Percentiles rank a stretch among this genome's conserved stretches.
Conservation (phyloP, 1,140 invertebrate genomes). For the Scaptomyza graminum region DNA sequence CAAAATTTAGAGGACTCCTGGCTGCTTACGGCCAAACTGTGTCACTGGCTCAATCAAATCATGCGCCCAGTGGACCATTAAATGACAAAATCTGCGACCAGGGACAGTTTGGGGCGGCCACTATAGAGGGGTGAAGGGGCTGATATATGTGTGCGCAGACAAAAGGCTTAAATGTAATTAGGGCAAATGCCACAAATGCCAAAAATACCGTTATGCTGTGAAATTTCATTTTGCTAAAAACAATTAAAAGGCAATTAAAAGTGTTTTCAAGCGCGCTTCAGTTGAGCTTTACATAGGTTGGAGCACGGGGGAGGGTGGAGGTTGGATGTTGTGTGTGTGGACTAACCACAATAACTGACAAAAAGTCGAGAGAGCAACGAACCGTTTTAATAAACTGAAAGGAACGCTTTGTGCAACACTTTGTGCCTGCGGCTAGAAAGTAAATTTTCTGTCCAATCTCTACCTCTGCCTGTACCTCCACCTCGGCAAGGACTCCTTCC, state of each 20-base stretch:
- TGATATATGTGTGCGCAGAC: slow-evolving; percentile 2
- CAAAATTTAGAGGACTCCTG: slow-evolving; percentile 12
- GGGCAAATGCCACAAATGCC: slow-evolving; percentile 29
- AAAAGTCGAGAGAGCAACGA: slow-evolving; percentile 22
- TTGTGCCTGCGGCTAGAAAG: slow-evolving; percentile 62
- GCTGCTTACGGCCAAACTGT: slow-evolving; percentile 48
- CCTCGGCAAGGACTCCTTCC: too few species aligned
- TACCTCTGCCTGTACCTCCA: neutral
- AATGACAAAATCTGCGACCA: slow-evolving; percentile 70
- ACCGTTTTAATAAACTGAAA: slow-evolving; percentile 64
- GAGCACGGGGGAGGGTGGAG: slow-evolving; percentile 25
- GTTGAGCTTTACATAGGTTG: slow-evolving; percentile 7
- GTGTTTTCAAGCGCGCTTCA: slow-evolving; percentile 55
- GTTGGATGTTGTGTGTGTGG: neutral
- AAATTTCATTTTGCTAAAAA: slow-evolving; percentile 68
- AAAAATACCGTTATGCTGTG: slow-evolving; percentile 42
- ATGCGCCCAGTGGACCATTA: slow-evolving; percentile 79
- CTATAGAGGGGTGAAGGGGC: neutral
- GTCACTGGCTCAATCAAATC: slow-evolving; percentile 79
- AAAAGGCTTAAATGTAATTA: slow-evolving; percentile 67
- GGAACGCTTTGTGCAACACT: slow-evolving; percentile 33
- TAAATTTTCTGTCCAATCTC: slow-evolving; percentile 36
- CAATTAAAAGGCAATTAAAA: slow-evolving; percentile 83
- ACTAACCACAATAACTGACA: slow-evolving; percentile 29
- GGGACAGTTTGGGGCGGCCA: too few species aligned